Conservation (phyloP, 2,888 invertebrate genomes). For the Epinotia bilunana region DNA sequence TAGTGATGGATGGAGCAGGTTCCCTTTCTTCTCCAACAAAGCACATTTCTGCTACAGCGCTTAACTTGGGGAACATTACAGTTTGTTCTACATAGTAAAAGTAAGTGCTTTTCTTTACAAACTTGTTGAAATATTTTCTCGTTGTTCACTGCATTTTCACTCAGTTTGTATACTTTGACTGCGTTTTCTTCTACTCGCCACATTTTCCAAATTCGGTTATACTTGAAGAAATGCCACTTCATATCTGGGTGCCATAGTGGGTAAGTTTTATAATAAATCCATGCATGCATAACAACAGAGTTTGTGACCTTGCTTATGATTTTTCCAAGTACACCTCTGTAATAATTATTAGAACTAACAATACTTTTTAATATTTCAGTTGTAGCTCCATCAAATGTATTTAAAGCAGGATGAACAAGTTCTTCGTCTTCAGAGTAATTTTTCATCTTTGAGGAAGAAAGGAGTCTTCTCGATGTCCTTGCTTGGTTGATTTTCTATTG, state of each 20-base stretch:
- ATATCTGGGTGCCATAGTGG: neutral
- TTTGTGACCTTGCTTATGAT: constrained; percentile 10
- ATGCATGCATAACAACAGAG: constrained; percentile 21
- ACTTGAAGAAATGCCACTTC: constrained; percentile 5
- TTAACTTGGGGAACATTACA: constrained; percentile 5
- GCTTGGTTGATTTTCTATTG: neutral
- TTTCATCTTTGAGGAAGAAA: neutral
- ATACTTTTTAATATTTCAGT: constrained; percentile 17
- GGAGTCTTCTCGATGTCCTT: neutral
- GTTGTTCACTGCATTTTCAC: neutral
- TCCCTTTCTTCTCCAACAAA: neutral
- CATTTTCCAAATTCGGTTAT: neutral
- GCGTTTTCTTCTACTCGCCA: constrained; percentile 10
- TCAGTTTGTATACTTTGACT: constrained; percentile 29
- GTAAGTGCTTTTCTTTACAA: constrained; percentile 14
- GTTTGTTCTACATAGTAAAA: constrained; percentile 3
- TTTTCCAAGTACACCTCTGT: constrained; percentile 1
- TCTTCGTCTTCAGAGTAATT: neutral
- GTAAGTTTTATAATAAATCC: constrained; percentile 1
- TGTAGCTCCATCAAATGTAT: constrained; percentile 11
- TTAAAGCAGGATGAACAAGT: neutral
- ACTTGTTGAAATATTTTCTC: constrained; percentile 19
- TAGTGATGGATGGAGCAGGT: constrained; percentile 12
- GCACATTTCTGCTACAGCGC: constrained; percentile 1
- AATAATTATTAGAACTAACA: constrained; percentile 8